These are phyloP conservation scores for Netelia virgata DNA, from an alignment of 2,888 invertebrate species.

Conservation along the genomic window DNA sequence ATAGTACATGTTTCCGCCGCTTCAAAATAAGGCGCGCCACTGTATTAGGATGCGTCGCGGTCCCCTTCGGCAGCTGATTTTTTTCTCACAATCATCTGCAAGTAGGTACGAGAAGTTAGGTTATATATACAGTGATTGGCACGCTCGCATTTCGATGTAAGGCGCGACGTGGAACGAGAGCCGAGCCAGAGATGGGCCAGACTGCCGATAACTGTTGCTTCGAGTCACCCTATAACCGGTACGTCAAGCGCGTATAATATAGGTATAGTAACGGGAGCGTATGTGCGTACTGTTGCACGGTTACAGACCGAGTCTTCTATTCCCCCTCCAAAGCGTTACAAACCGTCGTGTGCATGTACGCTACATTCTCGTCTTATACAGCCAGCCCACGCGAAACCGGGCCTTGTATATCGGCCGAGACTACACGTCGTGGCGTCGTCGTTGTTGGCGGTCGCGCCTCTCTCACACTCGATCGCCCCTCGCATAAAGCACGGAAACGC, in stretches of 20 bases:
- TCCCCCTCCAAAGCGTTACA: constrained; percentile 28
- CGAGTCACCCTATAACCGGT: neutral
- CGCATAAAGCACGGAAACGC: no score
- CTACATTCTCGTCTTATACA: constrained; percentile 51
- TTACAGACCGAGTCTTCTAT: constrained; percentile 18
- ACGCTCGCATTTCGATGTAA: neutral
- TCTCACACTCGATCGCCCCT: constrained; percentile 3
- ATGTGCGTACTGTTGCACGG: constrained; percentile 38
- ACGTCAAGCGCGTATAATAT: constrained; percentile 24
- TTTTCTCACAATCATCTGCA: no score
- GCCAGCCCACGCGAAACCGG: constrained; percentile 76
- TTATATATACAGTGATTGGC: neutral
- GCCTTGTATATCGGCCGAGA: constrained; percentile 76
- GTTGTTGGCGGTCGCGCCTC: constrained; percentile 30
- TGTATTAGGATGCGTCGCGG: neutral
- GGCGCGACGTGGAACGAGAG: no score
- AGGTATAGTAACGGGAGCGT: neutral
- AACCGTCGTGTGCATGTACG: constrained; percentile 19
- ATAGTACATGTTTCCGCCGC: neutral
- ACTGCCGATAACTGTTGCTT: neutral
- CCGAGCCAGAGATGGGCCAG: neutral
- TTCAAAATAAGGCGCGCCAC: no score
- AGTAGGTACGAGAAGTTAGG: no score
- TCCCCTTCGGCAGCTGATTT: no score
- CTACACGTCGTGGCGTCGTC: constrained; percentile 68